These are phyloP conservation scores for Dipodomys ordii DNA, from an alignment of 2,113 vertebrate genomes.

Conservation along the genomic window DNA sequence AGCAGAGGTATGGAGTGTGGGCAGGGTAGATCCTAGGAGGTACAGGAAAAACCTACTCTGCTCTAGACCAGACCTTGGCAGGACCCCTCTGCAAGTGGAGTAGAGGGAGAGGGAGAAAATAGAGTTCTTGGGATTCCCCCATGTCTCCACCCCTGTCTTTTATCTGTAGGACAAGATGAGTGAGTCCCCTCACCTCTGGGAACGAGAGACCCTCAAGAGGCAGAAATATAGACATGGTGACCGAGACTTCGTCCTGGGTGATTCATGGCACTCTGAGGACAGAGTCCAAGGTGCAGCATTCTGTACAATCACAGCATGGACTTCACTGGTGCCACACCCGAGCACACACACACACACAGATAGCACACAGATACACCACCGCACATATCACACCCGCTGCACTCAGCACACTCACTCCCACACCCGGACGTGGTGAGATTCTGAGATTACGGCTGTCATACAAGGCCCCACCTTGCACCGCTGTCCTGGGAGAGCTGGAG, in stretches of 20 bases:
- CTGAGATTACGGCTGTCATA: not conserved
- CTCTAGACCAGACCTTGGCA: not conserved
- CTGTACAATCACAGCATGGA: not conserved
- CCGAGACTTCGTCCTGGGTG: not conserved
- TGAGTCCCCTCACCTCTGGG: not conserved
- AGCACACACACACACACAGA: too few relatives aligned
- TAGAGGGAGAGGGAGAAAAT: not conserved
- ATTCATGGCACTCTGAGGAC: not conserved
- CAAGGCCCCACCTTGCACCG: not conserved
- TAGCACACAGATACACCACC: not conserved
- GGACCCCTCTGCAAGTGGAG: not conserved
- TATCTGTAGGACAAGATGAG: not conserved
- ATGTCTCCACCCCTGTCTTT: not conserved
- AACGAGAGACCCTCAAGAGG: not conserved
- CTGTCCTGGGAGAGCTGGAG: not conserved
- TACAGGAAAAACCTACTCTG: not conserved
- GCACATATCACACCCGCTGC: not conserved
- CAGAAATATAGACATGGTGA: not conserved
- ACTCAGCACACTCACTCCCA: not conserved
- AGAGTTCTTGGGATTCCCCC: not conserved
- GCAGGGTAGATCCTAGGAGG: too few relatives aligned
- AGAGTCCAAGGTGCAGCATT: not conserved
- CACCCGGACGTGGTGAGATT: not conserved
- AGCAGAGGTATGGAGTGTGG: accelerated
- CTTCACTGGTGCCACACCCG: not conserved